These are phyloP conservation scores for Cyrtorhinus lividipennis DNA, from an alignment of 1,140 invertebrate species.

Conservation along the genomic window DNA sequence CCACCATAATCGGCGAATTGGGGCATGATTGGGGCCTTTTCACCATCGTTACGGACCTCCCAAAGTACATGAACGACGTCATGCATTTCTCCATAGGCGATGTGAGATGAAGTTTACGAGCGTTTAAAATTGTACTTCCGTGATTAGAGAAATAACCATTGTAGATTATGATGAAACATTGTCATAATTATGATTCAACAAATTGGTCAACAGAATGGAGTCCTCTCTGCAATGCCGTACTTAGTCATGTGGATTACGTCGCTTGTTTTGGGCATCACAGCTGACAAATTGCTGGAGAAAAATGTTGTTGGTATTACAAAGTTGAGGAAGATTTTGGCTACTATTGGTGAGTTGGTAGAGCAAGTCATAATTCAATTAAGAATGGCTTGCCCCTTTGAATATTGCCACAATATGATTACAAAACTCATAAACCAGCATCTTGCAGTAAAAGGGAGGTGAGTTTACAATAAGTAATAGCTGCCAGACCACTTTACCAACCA, in stretches of 20 bases:
- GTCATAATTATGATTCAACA: too few species aligned
- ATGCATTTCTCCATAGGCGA: slow-evolving; percentile 58
- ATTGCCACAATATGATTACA: too few species aligned
- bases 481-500: too few species aligned
- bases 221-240: slow-evolving; percentile 43
- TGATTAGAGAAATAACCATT: too few species aligned
- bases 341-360: slow-evolving; percentile 40
- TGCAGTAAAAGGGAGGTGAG: too few species aligned
- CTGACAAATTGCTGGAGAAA: slow-evolving; percentile 41
- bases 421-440: too few species aligned
- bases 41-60: slow-evolving; percentile 69
- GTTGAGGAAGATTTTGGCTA: slow-evolving; percentile 45
- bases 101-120: slow-evolving; percentile 35
- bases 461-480: too few species aligned
- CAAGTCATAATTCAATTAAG: slow-evolving; percentile 12
- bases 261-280: slow-evolving; percentile 38
- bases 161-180: too few species aligned
- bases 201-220: slow-evolving; percentile 42
- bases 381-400: background rate
- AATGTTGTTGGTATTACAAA: slow-evolving; percentile 37
- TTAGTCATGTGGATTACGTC: slow-evolving; percentile 47
- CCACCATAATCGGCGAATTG: slow-evolving; percentile 51
- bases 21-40: slow-evolving; percentile 77
- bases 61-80: slow-evolving; percentile 68
- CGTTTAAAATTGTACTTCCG: too few species aligned